Evolutionary conservation across 2,888 invertebrate genomes (phyloP), one percentile per base, ranked within the genome.

Genomic region (Plebejus argus): DNA sequence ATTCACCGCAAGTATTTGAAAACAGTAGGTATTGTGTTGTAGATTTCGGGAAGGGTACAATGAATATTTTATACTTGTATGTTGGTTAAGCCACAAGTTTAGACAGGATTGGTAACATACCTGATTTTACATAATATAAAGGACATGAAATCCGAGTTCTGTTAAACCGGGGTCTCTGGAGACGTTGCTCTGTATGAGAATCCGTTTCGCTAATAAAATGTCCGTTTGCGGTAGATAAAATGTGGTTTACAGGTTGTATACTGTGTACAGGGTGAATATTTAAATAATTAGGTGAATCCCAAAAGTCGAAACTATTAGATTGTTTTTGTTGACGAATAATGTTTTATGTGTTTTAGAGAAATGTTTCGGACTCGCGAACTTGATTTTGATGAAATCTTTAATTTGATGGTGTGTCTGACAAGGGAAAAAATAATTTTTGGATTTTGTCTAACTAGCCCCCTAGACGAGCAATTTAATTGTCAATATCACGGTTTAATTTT

Each of bases 141-240:
- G 58, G 8, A 58, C 58, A 58, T 20, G 20, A 58, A 58, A 58
- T 70, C 35, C n/a, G 8, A 70, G 15, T 35, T 33, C 33, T 70
- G 70, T 35, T 70, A 70, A 70, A 70, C 35, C 35, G 18, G 35
- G 0, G n/a, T 35, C 28, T 18, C 70, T 23, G n/a, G 70, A 33
- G 70, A 70, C 70, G 35, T 8, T 39, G 8, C 39, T 39, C 39
- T 10, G 39, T 39, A 39, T 35, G 70, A 35, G 70, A 70, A 70
- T 70, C 70, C 70, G 70, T 18, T 35, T 70, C 6, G n/a, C 70
- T 35, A 70, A 70, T 70, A 70, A 70, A 70, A 70, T 70, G n/a
- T 35, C 35, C 70, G 7, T 70, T 70, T 70, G 7, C 3, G 8
- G 58, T 8, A 58, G 8, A 58, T 58, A 58, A 58, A 58, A 58